Conservation (phyloP, 1,140 invertebrate species). For the Brachystomella parvula region DNA sequence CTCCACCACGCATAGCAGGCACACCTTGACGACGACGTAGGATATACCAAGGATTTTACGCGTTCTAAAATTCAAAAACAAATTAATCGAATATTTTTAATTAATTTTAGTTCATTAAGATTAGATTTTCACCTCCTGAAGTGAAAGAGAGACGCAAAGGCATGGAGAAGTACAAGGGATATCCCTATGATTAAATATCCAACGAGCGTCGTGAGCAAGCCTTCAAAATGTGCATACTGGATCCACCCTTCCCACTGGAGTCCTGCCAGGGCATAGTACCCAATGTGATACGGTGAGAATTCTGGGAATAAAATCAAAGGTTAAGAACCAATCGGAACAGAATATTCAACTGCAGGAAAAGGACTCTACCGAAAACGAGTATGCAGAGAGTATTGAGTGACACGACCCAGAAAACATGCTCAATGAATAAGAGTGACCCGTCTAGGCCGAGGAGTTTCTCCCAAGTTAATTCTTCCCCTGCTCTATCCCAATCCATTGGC, state of each 20-base stretch:
- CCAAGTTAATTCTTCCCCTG: slow-evolving; percentile 96
- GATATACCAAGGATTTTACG: slow-evolving; percentile 83
- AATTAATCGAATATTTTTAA: no score
- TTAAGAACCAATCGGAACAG: background rate
- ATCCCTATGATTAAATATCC: slow-evolving; percentile 89
- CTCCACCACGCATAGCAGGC: slow-evolving; percentile 83
- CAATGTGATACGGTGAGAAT: slow-evolving; percentile 93
- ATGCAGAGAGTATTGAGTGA: slow-evolving; percentile 95
- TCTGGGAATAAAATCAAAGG: slow-evolving; percentile 57
- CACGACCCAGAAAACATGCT: slow-evolving; percentile 99
- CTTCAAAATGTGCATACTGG: slow-evolving; percentile 78
- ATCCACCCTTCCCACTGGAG: slow-evolving; percentile 68
- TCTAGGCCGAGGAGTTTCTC: slow-evolving; percentile 90
- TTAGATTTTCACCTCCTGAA: slow-evolving; percentile 27
- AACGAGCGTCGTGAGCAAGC: slow-evolving; percentile 79
- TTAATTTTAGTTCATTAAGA: no score
- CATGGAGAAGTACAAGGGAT: slow-evolving; percentile 73
- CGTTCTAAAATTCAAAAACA: slow-evolving; percentile 75
- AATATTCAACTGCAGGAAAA: background rate
- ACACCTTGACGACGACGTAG: slow-evolving; percentile 94
- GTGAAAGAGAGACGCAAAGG: slow-evolving; percentile 45
- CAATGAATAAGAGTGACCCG: slow-evolving; percentile 91
- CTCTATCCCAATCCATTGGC: slow-evolving; percentile 98
- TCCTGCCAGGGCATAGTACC: slow-evolving; percentile 67
- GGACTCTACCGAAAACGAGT: slow-evolving; percentile 53